Conservation (phyloP, 2,888 invertebrate genomes). For the Hirudinaria manillensis region DNA sequence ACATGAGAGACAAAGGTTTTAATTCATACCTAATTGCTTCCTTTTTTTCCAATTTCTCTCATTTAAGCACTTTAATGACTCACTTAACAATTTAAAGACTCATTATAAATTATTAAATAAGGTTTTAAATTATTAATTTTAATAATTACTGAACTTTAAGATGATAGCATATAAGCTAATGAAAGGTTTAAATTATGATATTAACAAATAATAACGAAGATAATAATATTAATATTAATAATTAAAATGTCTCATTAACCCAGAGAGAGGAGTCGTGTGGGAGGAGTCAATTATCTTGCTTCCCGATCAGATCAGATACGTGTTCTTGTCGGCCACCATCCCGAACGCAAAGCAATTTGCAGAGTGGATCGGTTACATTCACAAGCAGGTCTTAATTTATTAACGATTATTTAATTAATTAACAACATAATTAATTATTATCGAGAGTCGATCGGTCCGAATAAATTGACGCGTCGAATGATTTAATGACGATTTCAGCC, state of each 20-base stretch:
- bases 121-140: not conserved
- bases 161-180: no score
- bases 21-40: not conserved
- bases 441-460: no score
- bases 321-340: constrained; percentile 96
- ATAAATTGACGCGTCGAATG: not conserved
- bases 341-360: constrained; percentile 89
- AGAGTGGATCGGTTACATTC: constrained; percentile 67
- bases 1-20: constrained; percentile 88
- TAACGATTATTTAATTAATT: not conserved
- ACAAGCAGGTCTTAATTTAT: constrained; percentile 60
- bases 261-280: constrained; percentile 96
- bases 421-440: not conserved
- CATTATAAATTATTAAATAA: not conserved
- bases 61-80: no score
- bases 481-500: constrained; percentile 62
- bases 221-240: not conserved
- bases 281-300: constrained; percentile 95
- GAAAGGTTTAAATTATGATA: not conserved
- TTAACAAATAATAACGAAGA: not conserved
- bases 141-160: not conserved
- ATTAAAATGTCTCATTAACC: not conserved
- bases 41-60: no score
- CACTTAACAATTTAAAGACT: not conserved
- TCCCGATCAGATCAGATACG: constrained; percentile 94